These are phyloP conservation scores for Condylura cristata DNA, from an alignment of 2,113 vertebrate species.

Conservation along the genomic window DNA sequence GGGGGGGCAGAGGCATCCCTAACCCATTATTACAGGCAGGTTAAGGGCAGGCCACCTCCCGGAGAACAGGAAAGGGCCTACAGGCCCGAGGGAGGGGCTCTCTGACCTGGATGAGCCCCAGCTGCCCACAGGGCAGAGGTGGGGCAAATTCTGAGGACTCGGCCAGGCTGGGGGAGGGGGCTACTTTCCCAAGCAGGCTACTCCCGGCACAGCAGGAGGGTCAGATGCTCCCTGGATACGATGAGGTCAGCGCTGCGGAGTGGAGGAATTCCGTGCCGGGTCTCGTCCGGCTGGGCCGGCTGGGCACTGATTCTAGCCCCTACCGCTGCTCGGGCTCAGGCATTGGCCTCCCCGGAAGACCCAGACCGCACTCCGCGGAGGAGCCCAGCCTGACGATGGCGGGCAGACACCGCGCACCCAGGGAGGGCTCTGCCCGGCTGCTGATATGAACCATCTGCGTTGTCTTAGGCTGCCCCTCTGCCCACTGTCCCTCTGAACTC, in stretches of 20 bases:
- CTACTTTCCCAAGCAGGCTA: neutral
- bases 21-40: neutral
- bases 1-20: neutral
- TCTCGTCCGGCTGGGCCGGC: neutral
- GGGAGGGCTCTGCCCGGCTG: conserved; percentile 79
- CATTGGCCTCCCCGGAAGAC: neutral
- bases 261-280: neutral
- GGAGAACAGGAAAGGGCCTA: neutral
- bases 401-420: conserved; percentile 54
- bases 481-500: conserved; percentile 89
- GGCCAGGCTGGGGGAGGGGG: neutral
- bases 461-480: conserved; percentile 88
- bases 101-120: neutral
- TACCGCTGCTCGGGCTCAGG: neutral
- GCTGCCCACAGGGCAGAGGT: neutral
- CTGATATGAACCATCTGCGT: conserved; percentile 95
- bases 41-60: neutral
- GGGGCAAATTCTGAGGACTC: neutral
- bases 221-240: neutral
- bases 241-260: neutral
- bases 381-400: neutral
- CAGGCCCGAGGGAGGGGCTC: neutral
- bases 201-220: neutral
- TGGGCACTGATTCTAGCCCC: neutral
- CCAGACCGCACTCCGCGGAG: neutral